Conservation (phyloP, 2,888 invertebrate species). For the Pinctada fucata region DNA sequence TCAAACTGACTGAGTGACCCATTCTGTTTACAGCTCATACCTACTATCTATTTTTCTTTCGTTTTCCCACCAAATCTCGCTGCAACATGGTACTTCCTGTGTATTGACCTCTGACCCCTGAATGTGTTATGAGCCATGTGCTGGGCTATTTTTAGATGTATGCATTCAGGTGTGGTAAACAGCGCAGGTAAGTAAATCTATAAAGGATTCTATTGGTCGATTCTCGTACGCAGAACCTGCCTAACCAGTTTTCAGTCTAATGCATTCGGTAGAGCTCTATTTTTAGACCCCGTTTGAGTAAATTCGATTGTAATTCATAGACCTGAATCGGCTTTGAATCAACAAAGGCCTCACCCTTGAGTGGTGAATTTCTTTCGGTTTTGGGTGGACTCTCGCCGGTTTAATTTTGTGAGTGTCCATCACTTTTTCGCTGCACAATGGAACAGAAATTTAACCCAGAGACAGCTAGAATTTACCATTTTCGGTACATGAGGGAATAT, state of each 20-base stretch:
- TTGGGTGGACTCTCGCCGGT: too few species aligned
- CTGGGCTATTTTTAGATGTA: constrained; percentile 19
- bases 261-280: constrained; percentile 24
- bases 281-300: constrained; percentile 10
- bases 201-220: constrained; percentile 30
- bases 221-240: constrained; percentile 29
- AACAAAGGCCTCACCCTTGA: constrained; percentile 20
- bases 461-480: constrained; percentile 67
- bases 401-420: background rate
- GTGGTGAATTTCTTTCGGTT: too few species aligned
- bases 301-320: background rate
- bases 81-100: constrained; percentile 7
- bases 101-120: constrained; percentile 29
- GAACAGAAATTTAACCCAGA: constrained; percentile 62
- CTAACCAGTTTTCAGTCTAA: constrained; percentile 38
- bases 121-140: constrained; percentile 39
- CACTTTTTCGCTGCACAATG: background rate
- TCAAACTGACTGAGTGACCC: too few species aligned
- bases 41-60: too few species aligned
- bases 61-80: constrained; percentile 15
- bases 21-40: too few species aligned
- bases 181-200: constrained; percentile 30
- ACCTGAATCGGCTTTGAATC: too few species aligned
- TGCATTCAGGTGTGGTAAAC: constrained; percentile 29
- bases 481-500: constrained; percentile 77